Base-by-base conservation (phyloP, 2,888 invertebrate species). In the Epiblema foenella region DNA sequence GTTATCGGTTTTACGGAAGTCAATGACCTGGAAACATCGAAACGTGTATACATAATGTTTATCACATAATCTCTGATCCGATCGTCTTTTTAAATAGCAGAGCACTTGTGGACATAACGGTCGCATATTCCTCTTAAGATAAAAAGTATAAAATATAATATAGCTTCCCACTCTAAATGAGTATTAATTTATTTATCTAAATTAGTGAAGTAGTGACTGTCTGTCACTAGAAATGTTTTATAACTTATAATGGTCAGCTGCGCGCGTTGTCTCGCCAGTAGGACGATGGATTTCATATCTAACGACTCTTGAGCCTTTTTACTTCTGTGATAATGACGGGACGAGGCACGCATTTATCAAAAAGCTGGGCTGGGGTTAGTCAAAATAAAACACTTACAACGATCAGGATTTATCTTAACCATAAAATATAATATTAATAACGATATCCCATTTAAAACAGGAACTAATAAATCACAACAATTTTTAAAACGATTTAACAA, bases 381-480 rank as follows among this genome's bases (percentile, higher is more conserved):
- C 65, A 69, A 78, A 77, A 75, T 74, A 73, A 77, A 76, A 77
- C 70, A 69, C 67, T 59, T 59, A 59, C 59, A 66, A 75, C 68
- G 69, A 75, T 59, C 76, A 75, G 74, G 75, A 75, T 80, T 80
- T 79, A 80, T 78, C 77, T 79, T 78, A 83, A 75, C 65, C 74
- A 80, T 70, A 80, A 75, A 77, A 73, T 76, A 77, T 77, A 77
- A 77, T 65, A 77, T 74, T 75, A 77, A 71, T 75, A 85, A 84
- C 83, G 83, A 78, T 72, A 62, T 77, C 81, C 81, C 83, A 74
- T 51, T 76, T 73, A 72, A 77, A 79, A 72, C 73, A 80, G 79
- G 80, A 78, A 75, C 78, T 73, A 74, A 74, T 80, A 83, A 77
- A 82, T 77, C 83, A 83, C 78, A 64, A 73, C 72, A 78, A 79